A percentile compares a stretch with the other conserved stretches of the same genome.
These are phyloP conservation scores for Ornithoptera priamus DNA, from an alignment of 2,888 invertebrate species.

Conservation along the genomic window DNA sequence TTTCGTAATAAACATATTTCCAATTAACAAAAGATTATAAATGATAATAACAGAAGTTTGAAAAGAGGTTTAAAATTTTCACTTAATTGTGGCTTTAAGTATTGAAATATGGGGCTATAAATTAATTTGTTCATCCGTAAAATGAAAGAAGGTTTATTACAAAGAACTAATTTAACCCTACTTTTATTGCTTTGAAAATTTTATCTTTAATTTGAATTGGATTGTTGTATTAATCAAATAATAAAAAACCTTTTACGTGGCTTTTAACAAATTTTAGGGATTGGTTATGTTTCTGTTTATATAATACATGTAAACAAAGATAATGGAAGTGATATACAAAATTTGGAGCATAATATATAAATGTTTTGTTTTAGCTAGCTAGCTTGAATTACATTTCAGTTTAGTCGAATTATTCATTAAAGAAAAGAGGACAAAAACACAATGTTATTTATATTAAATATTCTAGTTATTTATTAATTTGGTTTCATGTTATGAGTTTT, in stretches of 20 bases:
- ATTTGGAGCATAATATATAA: not conserved
- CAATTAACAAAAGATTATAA: not conserved
- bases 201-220: constrained; percentile 8
- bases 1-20: not conserved
- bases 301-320: not conserved
- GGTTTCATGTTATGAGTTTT: too few relatives aligned
- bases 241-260: not conserved
- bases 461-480: too few relatives aligned
- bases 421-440: too few relatives aligned
- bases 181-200: constrained; percentile 8
- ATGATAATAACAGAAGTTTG: not conserved
- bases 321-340: not conserved
- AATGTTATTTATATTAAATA: too few relatives aligned
- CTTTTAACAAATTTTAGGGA: not conserved
- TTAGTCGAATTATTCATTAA: too few relatives aligned
- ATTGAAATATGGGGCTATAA: constrained; percentile 12
- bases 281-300: not conserved
- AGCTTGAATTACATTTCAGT: too few relatives aligned
- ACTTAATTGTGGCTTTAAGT: constrained; percentile 10
- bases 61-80: not conserved
- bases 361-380: too few relatives aligned
- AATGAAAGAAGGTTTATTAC: constrained; percentile 17
- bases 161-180: constrained; percentile 19
- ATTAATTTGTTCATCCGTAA: constrained; percentile 12
- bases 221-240: not conserved